These are phyloP conservation scores for Alosa sapidissima DNA, from an alignment of 2,797 vertebrate species.

Conservation along the genomic window DNA sequence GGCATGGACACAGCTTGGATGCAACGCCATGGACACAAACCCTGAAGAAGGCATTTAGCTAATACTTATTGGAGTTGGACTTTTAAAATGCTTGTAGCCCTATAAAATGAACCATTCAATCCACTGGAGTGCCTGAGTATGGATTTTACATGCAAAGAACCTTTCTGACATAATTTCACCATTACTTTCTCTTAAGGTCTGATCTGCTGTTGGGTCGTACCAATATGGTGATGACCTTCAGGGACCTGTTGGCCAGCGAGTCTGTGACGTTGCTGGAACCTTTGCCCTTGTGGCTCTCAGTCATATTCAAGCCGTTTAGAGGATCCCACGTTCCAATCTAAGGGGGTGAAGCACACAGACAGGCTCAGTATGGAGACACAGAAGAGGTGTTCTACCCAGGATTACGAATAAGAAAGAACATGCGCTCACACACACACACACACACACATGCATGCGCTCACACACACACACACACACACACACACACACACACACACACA, in stretches of 20 bases:
- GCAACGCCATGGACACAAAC: too few species aligned
- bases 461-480: background rate
- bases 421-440: background rate
- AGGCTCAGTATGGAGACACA: background rate
- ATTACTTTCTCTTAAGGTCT: too few species aligned
- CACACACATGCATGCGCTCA: background rate
- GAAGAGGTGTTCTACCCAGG: background rate
- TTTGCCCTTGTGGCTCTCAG: slow-evolving; percentile 93
- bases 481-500: background rate
- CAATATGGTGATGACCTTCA: slow-evolving; percentile 94
- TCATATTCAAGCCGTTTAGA: slow-evolving; percentile 93
- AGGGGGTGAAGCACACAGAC: slow-evolving; percentile 50
- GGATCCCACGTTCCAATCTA: slow-evolving; percentile 98
- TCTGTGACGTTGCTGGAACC: slow-evolving; percentile 88
- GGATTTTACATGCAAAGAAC: too few species aligned
- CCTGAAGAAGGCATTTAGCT: too few species aligned
- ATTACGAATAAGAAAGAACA: background rate
- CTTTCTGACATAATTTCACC: too few species aligned
- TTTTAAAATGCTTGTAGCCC: too few species aligned
- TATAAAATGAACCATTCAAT: too few species aligned
- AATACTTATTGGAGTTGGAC: too few species aligned
- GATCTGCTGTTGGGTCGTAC: slow-evolving; percentile 64
- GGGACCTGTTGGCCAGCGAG: slow-evolving; percentile 92
- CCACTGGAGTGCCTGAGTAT: too few species aligned
- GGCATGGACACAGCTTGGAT: too few species aligned